Evolutionary conservation across 2,888 invertebrate genomes (phyloP).

Genomic region (Leptopilina syphax): DNA sequence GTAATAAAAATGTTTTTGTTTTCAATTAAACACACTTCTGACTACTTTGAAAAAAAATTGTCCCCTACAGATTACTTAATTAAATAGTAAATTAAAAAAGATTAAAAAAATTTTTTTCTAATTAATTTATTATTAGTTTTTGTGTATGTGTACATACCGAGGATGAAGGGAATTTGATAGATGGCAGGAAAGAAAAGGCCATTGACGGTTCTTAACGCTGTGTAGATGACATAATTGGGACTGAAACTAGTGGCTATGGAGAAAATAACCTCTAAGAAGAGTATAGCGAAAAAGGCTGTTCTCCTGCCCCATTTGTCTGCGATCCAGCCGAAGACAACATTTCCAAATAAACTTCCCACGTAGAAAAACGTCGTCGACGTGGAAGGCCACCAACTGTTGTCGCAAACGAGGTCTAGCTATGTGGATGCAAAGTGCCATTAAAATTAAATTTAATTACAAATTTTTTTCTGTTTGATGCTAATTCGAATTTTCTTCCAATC

Average conservation of each 20-base stretch:
- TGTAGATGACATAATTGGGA: constrained; percentile 80
- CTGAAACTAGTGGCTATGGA: constrained; percentile 82
- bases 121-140: background rate
- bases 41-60: constrained; percentile 2
- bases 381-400: constrained; percentile 81
- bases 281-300: constrained; percentile 81
- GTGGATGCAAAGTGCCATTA: constrained; percentile 74
- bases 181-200: constrained; percentile 84
- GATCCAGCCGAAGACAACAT: constrained; percentile 83
- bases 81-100: no score
- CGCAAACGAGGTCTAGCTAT: constrained; percentile 83
- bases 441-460: constrained; percentile 53
- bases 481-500: no score
- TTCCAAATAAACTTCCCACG: constrained; percentile 84
- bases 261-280: constrained; percentile 81
- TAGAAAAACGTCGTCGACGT: constrained; percentile 83
- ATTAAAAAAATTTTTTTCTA: no score
- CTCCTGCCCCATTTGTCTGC: constrained; percentile 84
- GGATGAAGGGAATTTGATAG: constrained; percentile 83
- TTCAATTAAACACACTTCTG: background rate
- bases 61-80: no score
- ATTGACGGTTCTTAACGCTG: constrained; percentile 80
- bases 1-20: constrained; percentile 43
- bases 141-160: constrained; percentile 76
- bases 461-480: no score